These are phyloP conservation scores for Tethea ocularis DNA, from an alignment of 2,888 invertebrate genomes.

Conservation along the genomic window DNA sequence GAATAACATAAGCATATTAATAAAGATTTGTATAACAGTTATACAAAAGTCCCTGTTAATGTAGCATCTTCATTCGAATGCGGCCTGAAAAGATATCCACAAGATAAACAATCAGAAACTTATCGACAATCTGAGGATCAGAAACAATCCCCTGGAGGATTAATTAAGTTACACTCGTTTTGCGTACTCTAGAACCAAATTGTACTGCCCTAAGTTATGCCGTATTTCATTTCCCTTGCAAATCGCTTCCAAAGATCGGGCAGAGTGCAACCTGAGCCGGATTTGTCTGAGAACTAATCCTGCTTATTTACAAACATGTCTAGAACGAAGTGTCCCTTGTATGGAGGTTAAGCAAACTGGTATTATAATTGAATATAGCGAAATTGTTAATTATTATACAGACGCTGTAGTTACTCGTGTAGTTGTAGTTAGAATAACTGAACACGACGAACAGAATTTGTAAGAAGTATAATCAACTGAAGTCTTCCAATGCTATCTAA, in stretches of 20 bases:
- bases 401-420: neutral
- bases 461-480: no score
- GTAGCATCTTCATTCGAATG: no score
- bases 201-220: neutral
- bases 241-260: neutral
- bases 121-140: no score
- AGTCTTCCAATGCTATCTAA: no score
- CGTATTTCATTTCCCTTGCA: neutral
- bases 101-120: no score
- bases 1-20: no score
- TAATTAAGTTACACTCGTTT: neutral
- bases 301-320: constrained; percentile 2
- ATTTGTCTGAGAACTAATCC: neutral
- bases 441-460: neutral
- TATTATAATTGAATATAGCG: neutral
- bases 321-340: neutral
- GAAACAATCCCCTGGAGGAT: no score
- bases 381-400: neutral
- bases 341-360: constrained; percentile 3
- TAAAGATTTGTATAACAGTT: no score
- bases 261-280: constrained; percentile 3
- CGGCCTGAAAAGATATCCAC: no score
- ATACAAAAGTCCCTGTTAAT: no score
- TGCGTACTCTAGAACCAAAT: neutral
- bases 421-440: no score